These are phyloP conservation scores for Leptodactylus fuscus DNA, from an alignment of 2,113 vertebrate species.

Conservation along the genomic window DNA sequence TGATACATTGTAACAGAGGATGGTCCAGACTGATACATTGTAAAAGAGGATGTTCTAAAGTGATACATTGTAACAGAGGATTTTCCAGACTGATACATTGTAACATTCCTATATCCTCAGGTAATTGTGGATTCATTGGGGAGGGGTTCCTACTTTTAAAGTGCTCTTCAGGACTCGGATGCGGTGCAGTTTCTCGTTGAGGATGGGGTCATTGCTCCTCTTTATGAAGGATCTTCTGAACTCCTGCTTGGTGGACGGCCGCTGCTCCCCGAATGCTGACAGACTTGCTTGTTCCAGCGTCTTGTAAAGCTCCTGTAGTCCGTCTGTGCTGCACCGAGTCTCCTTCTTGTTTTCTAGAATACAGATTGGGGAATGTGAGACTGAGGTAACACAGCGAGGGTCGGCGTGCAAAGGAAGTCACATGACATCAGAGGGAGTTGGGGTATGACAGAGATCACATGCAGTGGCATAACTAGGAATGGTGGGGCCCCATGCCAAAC, in stretches of 20 bases:
- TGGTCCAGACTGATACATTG: too few species aligned
- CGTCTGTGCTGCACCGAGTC: constrained; percentile 72
- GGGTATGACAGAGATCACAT: too few species aligned
- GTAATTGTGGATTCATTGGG: too few species aligned
- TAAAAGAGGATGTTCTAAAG: too few species aligned
- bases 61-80: too few species aligned
- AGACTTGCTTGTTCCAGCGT: constrained; percentile 81
- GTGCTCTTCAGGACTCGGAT: constrained; percentile 90
- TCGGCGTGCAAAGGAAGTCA: too few species aligned
- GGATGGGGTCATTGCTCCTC: constrained; percentile 82
- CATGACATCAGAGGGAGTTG: too few species aligned
- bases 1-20: not conserved
- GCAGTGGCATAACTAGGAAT: too few species aligned
- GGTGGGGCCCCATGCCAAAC: too few species aligned
- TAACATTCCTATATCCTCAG: too few species aligned
- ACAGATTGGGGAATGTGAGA: constrained; percentile 31
- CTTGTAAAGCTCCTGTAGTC: constrained; percentile 82
- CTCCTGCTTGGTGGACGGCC: constrained; percentile 86
- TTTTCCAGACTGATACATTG: too few species aligned
- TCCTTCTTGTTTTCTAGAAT: constrained; percentile 72
- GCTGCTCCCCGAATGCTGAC: constrained; percentile 84
- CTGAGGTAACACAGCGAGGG: too few species aligned
- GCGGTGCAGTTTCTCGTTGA: constrained; percentile 88
- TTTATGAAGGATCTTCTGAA: constrained; percentile 85
- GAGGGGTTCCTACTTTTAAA: constrained; percentile 81